Base-by-base conservation (phyloP, 2,797 vertebrate genomes). In the Phylloscopus collybita region DNA sequence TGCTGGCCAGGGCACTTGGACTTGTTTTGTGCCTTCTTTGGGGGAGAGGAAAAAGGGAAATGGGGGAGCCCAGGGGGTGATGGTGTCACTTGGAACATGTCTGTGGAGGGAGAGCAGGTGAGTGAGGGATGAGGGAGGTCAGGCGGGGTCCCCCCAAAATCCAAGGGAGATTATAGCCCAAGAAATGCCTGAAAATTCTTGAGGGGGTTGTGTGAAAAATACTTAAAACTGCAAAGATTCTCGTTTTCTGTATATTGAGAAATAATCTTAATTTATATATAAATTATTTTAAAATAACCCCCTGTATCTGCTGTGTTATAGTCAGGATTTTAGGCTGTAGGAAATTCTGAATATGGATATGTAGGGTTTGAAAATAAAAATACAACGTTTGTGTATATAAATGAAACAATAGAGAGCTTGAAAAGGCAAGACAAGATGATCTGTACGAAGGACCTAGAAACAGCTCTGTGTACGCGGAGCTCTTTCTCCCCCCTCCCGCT, bases 391-490 rank as follows among this genome's bases (percentile, higher is more conserved):
- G 7, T 34, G 25, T 30, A 7, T 12, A 11, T 20, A 34, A 84
- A 57, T 13, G 11, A 30, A 65, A 34, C 10, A 54, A 54, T 9
- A 20, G 62, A 54, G 17, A 5, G 6, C 18, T 53, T 11, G 11
- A 38, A 38, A 44, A 53, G 9, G 5, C 12, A 13, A 36, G 17
- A 12, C 17, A 36, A 15, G 12, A 13, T 13, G 1, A 10, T n/a
- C 12, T 2, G 19, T 29, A 5, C 1, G 50, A 62, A 13, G 29
- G 23, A 29, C 1, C 6, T 1, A 29, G 15, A 27, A 47, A 23
- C 4, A 23, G 10, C 19, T 13, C 12, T 18, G 59, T 10, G 42
- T 7, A 16, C 1, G 16, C 3, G 4, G 23, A 29, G 2, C 2
- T 40, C 22, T 29, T 29, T 8, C 32, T 32, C 5, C 11, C 6